A percentile compares a stretch with the other conserved stretches of the same genome.
Conservation (phyloP, 1,140 invertebrate species). For the Brachionus calyciflorus region DNA sequence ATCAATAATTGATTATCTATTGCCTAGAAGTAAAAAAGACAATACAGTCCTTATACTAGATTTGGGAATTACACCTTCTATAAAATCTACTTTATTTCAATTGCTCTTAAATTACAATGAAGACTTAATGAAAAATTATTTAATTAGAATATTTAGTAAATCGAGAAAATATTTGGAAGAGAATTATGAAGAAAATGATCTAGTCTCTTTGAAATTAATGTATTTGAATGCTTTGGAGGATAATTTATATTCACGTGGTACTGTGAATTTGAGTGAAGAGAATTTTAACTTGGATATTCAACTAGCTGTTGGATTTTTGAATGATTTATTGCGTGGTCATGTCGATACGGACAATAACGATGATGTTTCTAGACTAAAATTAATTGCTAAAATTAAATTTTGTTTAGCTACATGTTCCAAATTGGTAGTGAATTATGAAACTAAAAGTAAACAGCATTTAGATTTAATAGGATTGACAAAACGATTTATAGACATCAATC, state of each 20-base stretch:
- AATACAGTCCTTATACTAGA: not conserved
- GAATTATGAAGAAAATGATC: constrained; percentile 9
- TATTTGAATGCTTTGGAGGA: constrained; percentile 16
- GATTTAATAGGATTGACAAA: not conserved
- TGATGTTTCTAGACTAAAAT: not conserved
- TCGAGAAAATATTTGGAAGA: not conserved
- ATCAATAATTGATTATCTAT: not conserved
- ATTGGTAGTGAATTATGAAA: not conserved
- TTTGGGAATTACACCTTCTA: not conserved
- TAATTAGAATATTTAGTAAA: not conserved
- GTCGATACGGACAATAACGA: not conserved
- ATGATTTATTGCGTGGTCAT: not conserved
- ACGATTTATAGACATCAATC: not conserved
- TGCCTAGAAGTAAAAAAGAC: not conserved
- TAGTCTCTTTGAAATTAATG: constrained; percentile 17
- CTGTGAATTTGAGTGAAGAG: not conserved
- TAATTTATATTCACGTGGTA: not conserved
- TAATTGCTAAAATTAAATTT: constrained; percentile 23
- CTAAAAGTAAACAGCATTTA: not conserved
- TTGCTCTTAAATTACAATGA: constrained; percentile 8
- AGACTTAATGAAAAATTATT: not conserved
- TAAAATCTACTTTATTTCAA: constrained; percentile 22
- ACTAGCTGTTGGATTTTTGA: not conserved
- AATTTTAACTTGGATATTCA: constrained; percentile 6
- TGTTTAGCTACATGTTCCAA: constrained; percentile 11